A percentile compares a stretch with the other conserved stretches of the same genome.
Evolutionary conservation across 2,888 invertebrate species (phyloP).

Genomic region (Cosmopolites sordidus): DNA sequence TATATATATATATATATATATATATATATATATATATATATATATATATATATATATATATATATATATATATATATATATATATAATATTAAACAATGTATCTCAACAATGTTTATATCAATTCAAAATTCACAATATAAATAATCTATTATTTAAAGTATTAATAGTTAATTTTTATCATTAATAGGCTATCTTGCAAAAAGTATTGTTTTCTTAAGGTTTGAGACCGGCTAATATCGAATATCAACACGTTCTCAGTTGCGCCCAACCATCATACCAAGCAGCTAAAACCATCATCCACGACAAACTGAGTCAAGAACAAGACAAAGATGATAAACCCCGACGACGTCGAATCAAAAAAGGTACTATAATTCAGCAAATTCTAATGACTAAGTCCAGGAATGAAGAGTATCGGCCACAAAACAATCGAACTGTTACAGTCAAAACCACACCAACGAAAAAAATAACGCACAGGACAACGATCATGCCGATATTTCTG

Average conservation of each 20-base stretch:
- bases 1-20: no score
- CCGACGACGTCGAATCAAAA: slow-evolving; percentile 5
- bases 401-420: not conserved
- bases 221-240: slow-evolving; percentile 12
- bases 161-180: no score
- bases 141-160: no score
- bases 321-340: not conserved
- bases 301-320: slow-evolving; percentile 2
- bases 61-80: no score
- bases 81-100: no score
- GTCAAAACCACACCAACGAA: slow-evolving; percentile 6
- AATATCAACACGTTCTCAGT: slow-evolving; percentile 29
- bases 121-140: no score
- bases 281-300: slow-evolving; percentile 5
- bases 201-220: slow-evolving; percentile 23
- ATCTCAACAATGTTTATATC: no score
- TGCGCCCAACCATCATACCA: slow-evolving; percentile 27
- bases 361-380: slow-evolving; percentile 15
- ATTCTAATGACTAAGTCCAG: slow-evolving; percentile 11
- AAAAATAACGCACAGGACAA: slow-evolving; percentile 22
- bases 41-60: no score
- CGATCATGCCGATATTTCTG: slow-evolving; percentile 32
- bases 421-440: not conserved
- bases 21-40: no score
- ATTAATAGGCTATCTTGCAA: no score